Base-by-base conservation (phyloP, 2,797 vertebrate genomes). In the Ctenopoma kingsleyae region DNA sequence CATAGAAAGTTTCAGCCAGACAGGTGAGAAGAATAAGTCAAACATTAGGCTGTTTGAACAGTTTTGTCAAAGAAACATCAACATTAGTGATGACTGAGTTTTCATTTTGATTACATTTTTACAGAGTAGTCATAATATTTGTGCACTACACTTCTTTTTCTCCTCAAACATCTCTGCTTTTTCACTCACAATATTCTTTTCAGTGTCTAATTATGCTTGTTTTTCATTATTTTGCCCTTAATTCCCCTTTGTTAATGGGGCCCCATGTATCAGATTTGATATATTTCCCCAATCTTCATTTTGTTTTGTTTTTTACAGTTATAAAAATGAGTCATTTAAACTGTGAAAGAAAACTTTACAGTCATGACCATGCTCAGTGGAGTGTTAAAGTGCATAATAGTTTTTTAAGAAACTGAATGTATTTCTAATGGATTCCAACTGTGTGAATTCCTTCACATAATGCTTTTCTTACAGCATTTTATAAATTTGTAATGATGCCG, bases 331-430 rank as follows among this genome's bases (percentile, higher is more conserved):
- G 90, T 84, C 84, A 90, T 83, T 90, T 87, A 83, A 55, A 62
- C 72, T 50, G 78, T 43, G 30, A 51, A 65, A 77, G 1, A 71
- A 48, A 10, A 74, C 63, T 76, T 76, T 73, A 66, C 76, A 87
- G 87, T 89, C 70, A 67, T 27, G 36, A 81, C 66, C 79, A 72
- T 73, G 54, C 48, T 78, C 62, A 65, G 55, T 64, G 62, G 58
- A 86, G 74, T 87, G 73, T 83, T 78, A 41, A 75, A 83, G 83
- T 82, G 53, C 74, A 82, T 89, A 81, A 71, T 83, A 82, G 74
- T 90, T 92, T 91, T 92, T 69, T 76, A 84, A 82, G 71, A 90
- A 89, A 92, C 85, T 87, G 92, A 93, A 92, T 94, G 90, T 93
- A 92, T 93, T 92, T 92, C 85, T 89, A 83, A 88, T 87, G 74